Base-by-base conservation (phyloP, 2,113 vertebrate genomes). In the Ia io region DNA sequence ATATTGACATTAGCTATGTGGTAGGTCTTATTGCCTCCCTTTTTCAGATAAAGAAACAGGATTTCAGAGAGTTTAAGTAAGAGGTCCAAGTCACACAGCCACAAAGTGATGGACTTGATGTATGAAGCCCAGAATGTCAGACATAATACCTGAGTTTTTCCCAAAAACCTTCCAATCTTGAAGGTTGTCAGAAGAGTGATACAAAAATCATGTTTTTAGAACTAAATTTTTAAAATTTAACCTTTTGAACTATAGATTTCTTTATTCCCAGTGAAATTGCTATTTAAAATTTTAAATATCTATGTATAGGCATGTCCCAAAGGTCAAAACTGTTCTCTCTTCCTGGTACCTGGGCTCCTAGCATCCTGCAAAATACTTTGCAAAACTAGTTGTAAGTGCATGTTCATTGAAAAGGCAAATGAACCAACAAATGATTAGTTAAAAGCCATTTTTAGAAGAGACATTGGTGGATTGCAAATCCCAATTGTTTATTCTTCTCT, bases 231-330 rank as follows among this genome's bases (percentile, higher is more conserved):
- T 49, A 67, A 1, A 25, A 56, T 47, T 47, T 6, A 84, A 37
- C 8, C 20, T 20, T 80, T 69, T 61, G 28, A 94, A 37, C 59
- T 77, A 18, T 0, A 63, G 25, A 23, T 85, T 51, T 78, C 32
- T 76, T 65, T 13, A 37, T 42, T 44, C 23, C 35, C 28, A 28
- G 17, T 28, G 2, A 51, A 84, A n/a, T 69, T 49, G 8, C 49
- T 44, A 28, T 23, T 65, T 44, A 8, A 18, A 65, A 32, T 76
- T 37, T 42, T 44, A 40, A 17, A 0, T 51, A 13, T 20, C 9
- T 28, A 0, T 63, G 5, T 69, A 23, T 3, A 11, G 18, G 20
- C 20, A 0, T 25, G 10, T 6, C 25, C 59, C 42, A 12, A 9
- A 49, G 7, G 53, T 7, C 18, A 14, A 23, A n/a, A 13, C 2